Evolutionary conservation across 1,140 invertebrate species (phyloP), one percentile per base, ranked within the genome.

Genomic region (Solen grandis): DNA sequence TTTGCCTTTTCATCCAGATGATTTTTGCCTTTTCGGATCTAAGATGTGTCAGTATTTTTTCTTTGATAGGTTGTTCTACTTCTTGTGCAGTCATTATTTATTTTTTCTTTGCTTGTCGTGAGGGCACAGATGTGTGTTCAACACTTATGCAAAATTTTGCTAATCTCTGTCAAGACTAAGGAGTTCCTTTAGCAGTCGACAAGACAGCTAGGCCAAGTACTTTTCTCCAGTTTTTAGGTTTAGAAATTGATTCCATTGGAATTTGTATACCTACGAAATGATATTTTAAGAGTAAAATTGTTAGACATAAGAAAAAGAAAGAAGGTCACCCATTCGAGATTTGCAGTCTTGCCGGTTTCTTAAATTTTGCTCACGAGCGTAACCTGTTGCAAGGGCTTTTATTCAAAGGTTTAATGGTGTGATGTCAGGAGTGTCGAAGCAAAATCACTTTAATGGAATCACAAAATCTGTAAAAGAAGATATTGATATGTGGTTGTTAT

Each of bases 181-280:
- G 41, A 19, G 41, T 46, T 46, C 41, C 41, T 46, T 46, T 46
- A 46, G 41, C 19, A 8, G 41, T 46, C 19, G 41, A 46, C 41
- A 46, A 46, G 41, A 46, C 41, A 46, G 41, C 19, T 46, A 19
- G 41, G 41, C 41, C 41, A 46, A 46, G 41, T 46, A 46, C 41
- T 46, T 8, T 46, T 46, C 19, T 10, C 8, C 41, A 46, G 41
- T 46, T 46, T 46, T 46, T 46, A 46, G 41, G 41, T 46, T 46
- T 46, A 46, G 57, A 72, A 52, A 72, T 80, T 65, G 76, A 79
- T 50, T 68, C 76, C 19, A 38, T 59, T 46, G 55, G 50, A n/a
- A 35, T 73, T 25, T 31, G 59, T 31, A 80, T 55, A 41, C 66
- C 77, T n/a, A 62, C 14, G 70, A 79, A 27, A 0, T 79, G 0